Base-by-base conservation (phyloP, 2,797 vertebrate genomes). In the Monodelphis domestica region DNA sequence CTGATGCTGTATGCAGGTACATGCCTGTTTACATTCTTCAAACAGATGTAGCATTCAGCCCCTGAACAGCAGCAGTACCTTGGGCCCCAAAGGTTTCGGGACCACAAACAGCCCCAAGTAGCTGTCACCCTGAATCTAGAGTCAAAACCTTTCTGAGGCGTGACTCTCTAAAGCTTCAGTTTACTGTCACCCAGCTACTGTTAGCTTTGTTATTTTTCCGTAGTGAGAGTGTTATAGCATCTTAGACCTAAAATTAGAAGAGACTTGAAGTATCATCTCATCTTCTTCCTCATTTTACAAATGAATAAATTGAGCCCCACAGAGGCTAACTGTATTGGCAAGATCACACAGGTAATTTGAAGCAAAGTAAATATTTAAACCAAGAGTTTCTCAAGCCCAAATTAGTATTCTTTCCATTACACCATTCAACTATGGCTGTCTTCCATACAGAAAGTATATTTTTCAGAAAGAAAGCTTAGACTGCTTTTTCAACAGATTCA, bases 51-150 rank as follows among this genome's bases (percentile, higher is more conserved):
- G 9, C 30, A 45, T 78, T 45, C 70, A 78, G 21, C 21, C 2
- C 38, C 70, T 78, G 70, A 26, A 45, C 70, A 45, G 38, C 45
- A n/a, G 9, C 70, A 78, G 38, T 78, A 45, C 7, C 38, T 38
- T 45, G 38, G 2, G 38, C 70, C 70, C 70, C 26, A 78, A 78
- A 78, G 9, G 70, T 45, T 78, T 78, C 70, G 78, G 70, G 21
- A 78, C 70, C 70, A 78, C 70, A 78, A 78, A 78, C 70, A 78
- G 70, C 70, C 78, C 70, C 70, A 45, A 78, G n/a, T 70, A 70
- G 15, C 63, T 70, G 17, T 70, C 63, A 70, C n/a, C 63, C 63
- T 70, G n/a, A 38, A 38, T 59, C 56, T 63, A 15, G 33, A 63
- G 33, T 63, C n/a, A 70, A 70, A 70, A 70, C n/a, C 17, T 70